Percentiles rank a stretch among this genome's conserved stretches.
Evolutionary conservation across 2,888 invertebrate genomes (phyloP).

Genomic region (Patella ulyssiponensis): DNA sequence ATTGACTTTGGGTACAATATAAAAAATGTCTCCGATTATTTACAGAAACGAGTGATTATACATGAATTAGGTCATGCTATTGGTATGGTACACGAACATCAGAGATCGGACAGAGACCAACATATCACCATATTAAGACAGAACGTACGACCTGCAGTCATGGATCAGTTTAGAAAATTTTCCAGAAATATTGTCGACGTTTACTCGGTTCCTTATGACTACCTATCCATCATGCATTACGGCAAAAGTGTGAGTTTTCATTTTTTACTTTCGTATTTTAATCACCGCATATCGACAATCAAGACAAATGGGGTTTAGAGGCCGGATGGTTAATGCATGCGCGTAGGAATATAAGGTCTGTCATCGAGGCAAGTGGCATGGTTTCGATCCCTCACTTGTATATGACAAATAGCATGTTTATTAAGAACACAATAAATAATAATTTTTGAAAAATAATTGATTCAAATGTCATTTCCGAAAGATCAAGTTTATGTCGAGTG

Average conservation of each 20-base stretch:
- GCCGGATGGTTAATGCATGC: no score
- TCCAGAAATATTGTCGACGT: slow-evolving; percentile 9
- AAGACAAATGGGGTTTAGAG: no score
- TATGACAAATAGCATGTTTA: no score
- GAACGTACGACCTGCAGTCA: slow-evolving; percentile 14
- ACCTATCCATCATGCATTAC: slow-evolving; percentile 26
- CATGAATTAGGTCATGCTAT: slow-evolving; percentile 25
- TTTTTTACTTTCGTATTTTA: not conserved
- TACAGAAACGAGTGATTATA: slow-evolving; percentile 25
- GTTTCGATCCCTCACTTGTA: no score
- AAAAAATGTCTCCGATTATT: not conserved
- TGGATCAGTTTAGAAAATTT: slow-evolving; percentile 18
- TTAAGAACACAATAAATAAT: no score
- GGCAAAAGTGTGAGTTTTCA: slow-evolving; percentile 19
- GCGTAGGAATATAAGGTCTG: no score
- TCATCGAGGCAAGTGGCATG: no score
- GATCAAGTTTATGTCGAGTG: no score
- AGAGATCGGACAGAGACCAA: slow-evolving; percentile 17
- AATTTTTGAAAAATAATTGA: no score
- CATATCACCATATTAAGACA: slow-evolving; percentile 10
- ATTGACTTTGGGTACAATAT: no score
- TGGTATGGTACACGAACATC: slow-evolving; percentile 25
- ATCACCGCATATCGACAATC: no score
- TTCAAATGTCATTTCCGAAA: no score
- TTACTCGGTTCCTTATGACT: slow-evolving; percentile 16